Evolutionary conservation across 2,888 invertebrate genomes (phyloP).

Genomic region (Hetaerina titia): DNA sequence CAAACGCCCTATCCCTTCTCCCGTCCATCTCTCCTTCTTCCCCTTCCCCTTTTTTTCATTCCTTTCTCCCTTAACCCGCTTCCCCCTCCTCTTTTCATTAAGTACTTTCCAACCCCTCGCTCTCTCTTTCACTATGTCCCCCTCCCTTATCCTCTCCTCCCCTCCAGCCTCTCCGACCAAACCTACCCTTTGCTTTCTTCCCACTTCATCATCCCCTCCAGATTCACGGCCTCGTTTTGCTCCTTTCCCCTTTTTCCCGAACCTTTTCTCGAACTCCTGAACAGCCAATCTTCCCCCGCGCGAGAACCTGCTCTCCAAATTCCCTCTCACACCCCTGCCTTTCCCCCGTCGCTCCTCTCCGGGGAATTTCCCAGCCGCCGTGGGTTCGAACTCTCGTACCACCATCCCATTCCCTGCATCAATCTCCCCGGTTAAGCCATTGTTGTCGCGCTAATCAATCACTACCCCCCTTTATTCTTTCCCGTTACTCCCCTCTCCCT

Average conservation of each 20-base stretch:
- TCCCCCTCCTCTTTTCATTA: neutral
- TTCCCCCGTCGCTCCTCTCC: neutral
- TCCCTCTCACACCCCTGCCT: neutral
- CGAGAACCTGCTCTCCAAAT: neutral
- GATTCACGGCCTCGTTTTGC: neutral
- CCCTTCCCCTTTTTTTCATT: neutral
- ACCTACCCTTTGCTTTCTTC: neutral
- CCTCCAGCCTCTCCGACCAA: neutral
- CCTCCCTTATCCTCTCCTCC: neutral
- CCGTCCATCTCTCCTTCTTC: neutral
- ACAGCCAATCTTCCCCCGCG: neutral
- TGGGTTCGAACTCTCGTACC: neutral
- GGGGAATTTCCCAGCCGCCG: neutral
- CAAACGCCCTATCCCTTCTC: neutral
- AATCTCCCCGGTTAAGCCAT: slow-evolving; percentile 21
- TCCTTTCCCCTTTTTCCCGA: neutral
- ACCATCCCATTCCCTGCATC: neutral
- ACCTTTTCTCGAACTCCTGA: neutral
- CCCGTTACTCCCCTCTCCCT: neutral
- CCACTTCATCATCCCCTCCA: neutral
- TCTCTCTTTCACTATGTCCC: neutral
- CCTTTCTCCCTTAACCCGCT: neutral
- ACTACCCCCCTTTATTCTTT: neutral
- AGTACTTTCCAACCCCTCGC: neutral
- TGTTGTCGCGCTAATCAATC: slow-evolving; percentile 35